Evolutionary conservation across 2,888 invertebrate genomes (phyloP), one percentile per base, ranked within the genome.

Genomic region (Ichneumon xanthorius): DNA sequence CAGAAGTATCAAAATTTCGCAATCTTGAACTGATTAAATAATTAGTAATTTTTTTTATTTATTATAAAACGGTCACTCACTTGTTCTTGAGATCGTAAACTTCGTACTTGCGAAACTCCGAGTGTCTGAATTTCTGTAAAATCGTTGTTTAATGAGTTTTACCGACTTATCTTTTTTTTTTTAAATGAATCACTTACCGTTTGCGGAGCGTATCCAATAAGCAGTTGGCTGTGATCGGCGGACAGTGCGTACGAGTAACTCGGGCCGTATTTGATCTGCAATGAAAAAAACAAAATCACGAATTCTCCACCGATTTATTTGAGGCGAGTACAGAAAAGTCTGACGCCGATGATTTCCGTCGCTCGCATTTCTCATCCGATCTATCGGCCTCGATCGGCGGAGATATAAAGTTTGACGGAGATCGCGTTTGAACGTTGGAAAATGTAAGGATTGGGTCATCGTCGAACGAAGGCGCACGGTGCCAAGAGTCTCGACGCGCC

Each of bases 41-140:
- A 9, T 19, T 19, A 7, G 0, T 55, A n/a, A 5, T 7, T 33
- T 61, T 16, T 61, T 16, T 14, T 33, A 14, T 30, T 5, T 16
- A 33, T 30, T 6, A 30, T 33, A n/a, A 33, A 63, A 78, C 71
- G 89, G 87, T 95, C 14, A 75, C 85, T 82, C 94, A 96, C 96
- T 94, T 94, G 67, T 92, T 94, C 72, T 94, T 94, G 77, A 96
- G 94, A 90, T 96, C 95, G 89, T 95, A 96, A 0, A 97, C 94
- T 50, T 95, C 95, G 91, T 96, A 97, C 89, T 95, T 95, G 0
- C 96, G 96, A 19, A 95, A 94, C 16, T 94, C 94, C 1, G 97
- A 97, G 92, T 97, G 96, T 55, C 97, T 94, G 91, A 96, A 97
- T 30, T 96, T 94, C 96, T 96, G 94, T 85, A 94, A 86, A 91